Conservation (phyloP, 1,140 invertebrate species). For the Pollicipes pollicipes region DNA sequence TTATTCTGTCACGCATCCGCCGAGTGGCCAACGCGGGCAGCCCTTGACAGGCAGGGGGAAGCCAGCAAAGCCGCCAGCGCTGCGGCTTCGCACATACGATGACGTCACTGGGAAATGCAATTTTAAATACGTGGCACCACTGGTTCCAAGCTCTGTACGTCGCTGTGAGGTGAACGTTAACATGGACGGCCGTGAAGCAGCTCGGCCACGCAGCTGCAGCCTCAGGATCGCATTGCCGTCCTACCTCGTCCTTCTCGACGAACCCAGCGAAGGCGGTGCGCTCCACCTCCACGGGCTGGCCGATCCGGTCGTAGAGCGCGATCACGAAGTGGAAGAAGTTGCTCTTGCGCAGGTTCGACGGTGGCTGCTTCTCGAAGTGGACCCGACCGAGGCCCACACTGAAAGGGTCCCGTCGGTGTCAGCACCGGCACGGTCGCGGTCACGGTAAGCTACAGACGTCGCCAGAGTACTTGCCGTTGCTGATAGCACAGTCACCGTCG, state of each 20-base stretch:
- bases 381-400: constrained; percentile 83
- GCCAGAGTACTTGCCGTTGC: neutral
- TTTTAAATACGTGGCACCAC: too few species aligned
- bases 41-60: too few species aligned
- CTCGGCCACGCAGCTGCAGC: too few species aligned
- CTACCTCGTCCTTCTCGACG: constrained; percentile 96
- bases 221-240: too few species aligned
- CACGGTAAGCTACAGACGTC: constrained; percentile 1
- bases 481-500: constrained; percentile 6
- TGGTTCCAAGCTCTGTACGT: too few species aligned
- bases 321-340: constrained; percentile 99
- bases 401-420: constrained; percentile 15
- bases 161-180: too few species aligned
- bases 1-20: too few species aligned
- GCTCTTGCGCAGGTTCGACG: constrained; percentile 94
- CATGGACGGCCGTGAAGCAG: too few species aligned
- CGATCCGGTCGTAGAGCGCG: constrained; percentile 84
- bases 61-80: too few species aligned
- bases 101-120: too few species aligned
- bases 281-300: constrained; percentile 96
- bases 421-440: constrained; percentile 3
- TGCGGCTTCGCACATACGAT: too few species aligned
- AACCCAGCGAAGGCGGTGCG: constrained; percentile 96
- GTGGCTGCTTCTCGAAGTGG: constrained; percentile 98
- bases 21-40: too few species aligned